These are phyloP conservation scores for Poecilobothrus nobilitatus DNA, from an alignment of 2,888 invertebrate genomes.

Conservation along the genomic window DNA sequence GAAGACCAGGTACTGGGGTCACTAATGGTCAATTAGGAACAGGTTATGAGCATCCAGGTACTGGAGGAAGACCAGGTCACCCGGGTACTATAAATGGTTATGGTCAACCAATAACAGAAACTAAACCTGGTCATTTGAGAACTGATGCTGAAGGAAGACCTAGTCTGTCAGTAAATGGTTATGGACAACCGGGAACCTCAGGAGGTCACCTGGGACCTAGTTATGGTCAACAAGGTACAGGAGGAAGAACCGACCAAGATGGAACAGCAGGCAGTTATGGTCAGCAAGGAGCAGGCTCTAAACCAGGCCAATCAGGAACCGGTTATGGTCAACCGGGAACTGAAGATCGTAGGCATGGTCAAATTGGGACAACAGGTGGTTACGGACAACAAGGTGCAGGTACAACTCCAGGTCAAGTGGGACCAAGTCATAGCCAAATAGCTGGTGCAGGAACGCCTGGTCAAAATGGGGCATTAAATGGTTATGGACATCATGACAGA, in stretches of 20 bases:
- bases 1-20: background rate
- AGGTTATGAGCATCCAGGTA: conserved; percentile 4
- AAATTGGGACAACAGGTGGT: background rate
- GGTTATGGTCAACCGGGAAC: background rate
- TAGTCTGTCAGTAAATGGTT: background rate
- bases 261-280: conserved; percentile 8
- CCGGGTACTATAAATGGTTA: conserved; percentile 9
- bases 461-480: background rate
- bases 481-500: background rate
- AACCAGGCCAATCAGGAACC: background rate
- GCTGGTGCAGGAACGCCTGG: background rate
- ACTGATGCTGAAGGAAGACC: background rate
- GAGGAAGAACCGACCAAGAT: background rate
- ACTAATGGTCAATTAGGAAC: background rate
- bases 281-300: background rate
- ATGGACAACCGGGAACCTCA: background rate
- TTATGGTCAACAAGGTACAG: background rate
- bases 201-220: background rate
- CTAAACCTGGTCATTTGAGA: background rate
- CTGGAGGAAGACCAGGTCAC: background rate
- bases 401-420: conserved; percentile 1
- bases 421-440: background rate
- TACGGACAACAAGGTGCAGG: background rate
- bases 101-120: background rate
- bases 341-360: background rate